Base-by-base conservation (phyloP, 2,113 vertebrate genomes). In the Callopanchax toddi region DNA sequence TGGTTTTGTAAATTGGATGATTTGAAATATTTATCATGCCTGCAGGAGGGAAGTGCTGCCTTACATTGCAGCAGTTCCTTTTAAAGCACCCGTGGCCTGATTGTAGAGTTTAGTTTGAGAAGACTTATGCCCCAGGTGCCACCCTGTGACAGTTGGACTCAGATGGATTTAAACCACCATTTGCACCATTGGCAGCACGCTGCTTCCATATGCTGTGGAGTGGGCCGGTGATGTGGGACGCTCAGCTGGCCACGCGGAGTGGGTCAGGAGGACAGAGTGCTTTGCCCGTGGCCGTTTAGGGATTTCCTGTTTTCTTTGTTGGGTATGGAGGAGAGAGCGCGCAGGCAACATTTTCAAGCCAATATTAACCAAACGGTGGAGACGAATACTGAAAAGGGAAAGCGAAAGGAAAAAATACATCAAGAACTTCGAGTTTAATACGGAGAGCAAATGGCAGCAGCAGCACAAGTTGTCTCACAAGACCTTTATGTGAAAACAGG, bases 181-280 rank as follows among this genome's bases (percentile, higher is more conserved):
- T 87, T 89, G 75, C 71, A 79, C 76, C 37, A 17, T 75, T 91
- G 87, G 90, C 89, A 86, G 74, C 73, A 52, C 67, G 87, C 80
- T 71, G 68, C 60, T 67, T 89, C 90, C 84, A 89, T 91, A 90
- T 92, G 88, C 78, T 79, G 59, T 64, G 51, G 67, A 85, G 74
- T 76, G 73, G 80, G 63, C 65, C 61, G 67, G 55, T 83, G 68
- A 72, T 71, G 67, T 74, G 83, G 79, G 68, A 66, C 43, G 43
- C 77, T 90, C 85, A 86, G 83, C 83, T 87, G 86, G 73, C 74
- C 58, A 20, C 61, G 53, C 39, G 48, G 69, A 64, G 54, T 66
- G 67, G 79, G 81, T 85, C 79, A 78, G 56, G 34, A 61, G 63
- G 81, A 76, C 56, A 25, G 18, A 15, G 60, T 60, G 63, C 53